A percentile compares a stretch with the other conserved stretches of the same genome.
phyloP scores from a whole-genome alignment of 2,113 vertebrate genomes.

The Carlito syrichta region DNA sequence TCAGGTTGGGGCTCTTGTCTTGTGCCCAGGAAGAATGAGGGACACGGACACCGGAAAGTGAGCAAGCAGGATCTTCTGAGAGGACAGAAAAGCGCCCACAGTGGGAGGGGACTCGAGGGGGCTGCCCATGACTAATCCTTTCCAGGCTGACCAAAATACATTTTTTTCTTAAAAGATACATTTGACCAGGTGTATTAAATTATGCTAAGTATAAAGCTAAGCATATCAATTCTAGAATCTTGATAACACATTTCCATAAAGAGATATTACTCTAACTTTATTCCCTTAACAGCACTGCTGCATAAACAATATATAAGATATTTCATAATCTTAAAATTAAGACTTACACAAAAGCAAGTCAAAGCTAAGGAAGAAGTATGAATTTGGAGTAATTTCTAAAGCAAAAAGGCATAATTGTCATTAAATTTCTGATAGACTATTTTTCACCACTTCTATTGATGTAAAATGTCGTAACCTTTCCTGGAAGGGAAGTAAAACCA shows the following conservation, averaged over 20 bases:
- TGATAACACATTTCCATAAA: conserved; percentile 18
- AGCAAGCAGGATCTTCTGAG: no score
- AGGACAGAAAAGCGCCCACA: no score
- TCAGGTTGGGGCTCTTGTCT: no score
- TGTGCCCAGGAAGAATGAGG: no score
- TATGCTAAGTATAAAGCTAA: conserved; percentile 28
- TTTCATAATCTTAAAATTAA: conserved; percentile 34
- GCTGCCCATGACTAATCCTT: conserved; percentile 1
- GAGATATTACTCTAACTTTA: conserved; percentile 23
- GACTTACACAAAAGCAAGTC: background rate
- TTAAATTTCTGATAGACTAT: conserved; percentile 8
- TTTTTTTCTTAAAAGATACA: background rate
- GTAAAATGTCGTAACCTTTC: conserved; percentile 1
- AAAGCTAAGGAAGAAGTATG: background rate
- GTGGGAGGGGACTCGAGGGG: no score
- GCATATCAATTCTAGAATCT: background rate
- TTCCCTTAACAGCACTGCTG: background rate
- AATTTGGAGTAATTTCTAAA: conserved; percentile 24
- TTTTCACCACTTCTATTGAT: no score
- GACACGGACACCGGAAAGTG: no score
- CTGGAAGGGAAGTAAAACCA: background rate
- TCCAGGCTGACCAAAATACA: background rate
- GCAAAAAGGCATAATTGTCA: background rate
- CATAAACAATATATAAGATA: background rate
- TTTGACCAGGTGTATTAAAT: conserved; percentile 17